Evolutionary conservation across 2,888 invertebrate genomes (phyloP), one percentile per base, ranked within the genome.

Genomic region (Cylloceria caligata): DNA sequence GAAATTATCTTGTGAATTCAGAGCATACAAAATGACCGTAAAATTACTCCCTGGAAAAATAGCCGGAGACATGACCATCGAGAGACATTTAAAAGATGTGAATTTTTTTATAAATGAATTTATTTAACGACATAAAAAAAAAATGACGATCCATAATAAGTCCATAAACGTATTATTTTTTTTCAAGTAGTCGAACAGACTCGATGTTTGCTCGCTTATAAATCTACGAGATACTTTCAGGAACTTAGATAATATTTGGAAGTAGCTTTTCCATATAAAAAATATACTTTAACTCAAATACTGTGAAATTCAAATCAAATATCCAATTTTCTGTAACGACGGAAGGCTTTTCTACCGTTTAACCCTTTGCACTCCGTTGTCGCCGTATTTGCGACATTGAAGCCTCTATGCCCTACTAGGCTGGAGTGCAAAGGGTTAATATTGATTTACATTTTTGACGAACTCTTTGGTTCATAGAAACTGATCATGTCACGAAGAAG

Each of bases 231-330:
- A 21, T 24, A 24, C 11, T 52, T 52, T 24, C 24, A 21, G 52
- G 52, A 52, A 52, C 52, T 52, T 24, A 24, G 16, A 16, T 47
- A 5, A 9, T 24, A 21, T 24, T 49, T 52, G 52, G 52, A 52
- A 52, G 24, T 21, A 24, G 24, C 47, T 49, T n/a, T n/a, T n/a
- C n/a, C n/a, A n/a, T n/a, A n/a, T n/a, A n/a, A n/a, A n/a, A n/a
- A n/a, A n/a, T n/a, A n/a, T n/a, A n/a, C n/a, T n/a, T n/a, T n/a
- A n/a, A n/a, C n/a, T n/a, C n/a, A n/a, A n/a, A 52, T 24, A 21
- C n/a, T 13, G 9, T 3, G 13, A 1, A 11, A 13, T 1, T 21
- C 21, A 24, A 52, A 52, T 24, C 11, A 52, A 24, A 24, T 52
- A 24, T 24, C 11, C 9, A 3, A 52, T 9, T 49, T 9, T 7